These are phyloP conservation scores for Hyperoodon ampullatus DNA, from an alignment of 2,113 vertebrate genomes.

Conservation along the genomic window DNA sequence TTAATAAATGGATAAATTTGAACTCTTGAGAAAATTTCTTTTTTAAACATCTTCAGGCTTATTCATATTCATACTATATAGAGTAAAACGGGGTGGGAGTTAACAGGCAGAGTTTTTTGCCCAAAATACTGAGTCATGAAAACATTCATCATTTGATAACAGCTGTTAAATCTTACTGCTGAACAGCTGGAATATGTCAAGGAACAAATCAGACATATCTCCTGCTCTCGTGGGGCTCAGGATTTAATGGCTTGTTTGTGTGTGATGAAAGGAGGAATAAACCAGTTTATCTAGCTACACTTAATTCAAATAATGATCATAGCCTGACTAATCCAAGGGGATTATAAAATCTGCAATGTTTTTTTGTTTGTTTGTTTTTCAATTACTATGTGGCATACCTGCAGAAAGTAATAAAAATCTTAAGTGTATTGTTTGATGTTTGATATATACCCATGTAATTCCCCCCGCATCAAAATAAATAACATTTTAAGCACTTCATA, in stretches of 20 bases:
- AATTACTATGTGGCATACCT: background rate
- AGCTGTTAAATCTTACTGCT: background rate
- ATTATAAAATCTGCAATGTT: background rate
- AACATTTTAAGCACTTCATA: background rate
- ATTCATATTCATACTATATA: background rate
- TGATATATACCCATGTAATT: no score
- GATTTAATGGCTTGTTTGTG: background rate
- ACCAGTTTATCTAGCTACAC: background rate
- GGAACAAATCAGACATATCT: background rate
- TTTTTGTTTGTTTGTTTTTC: background rate
- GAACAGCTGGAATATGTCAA: background rate
- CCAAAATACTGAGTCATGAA: background rate
- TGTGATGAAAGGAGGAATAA: background rate
- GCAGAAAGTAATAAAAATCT: background rate
- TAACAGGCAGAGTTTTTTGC: background rate
- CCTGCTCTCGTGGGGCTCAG: background rate
- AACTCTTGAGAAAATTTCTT: background rate
- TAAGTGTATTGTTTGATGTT: background rate
- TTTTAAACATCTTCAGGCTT: background rate
- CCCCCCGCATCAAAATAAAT: background rate
- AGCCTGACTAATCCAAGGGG: background rate
- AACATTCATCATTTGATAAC: background rate
- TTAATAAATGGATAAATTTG: background rate
- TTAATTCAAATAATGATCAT: background rate
- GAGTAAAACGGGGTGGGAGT: background rate